phyloP scores from a whole-genome alignment of 2,888 invertebrate genomes.

The Trachelus stipa region DNA sequence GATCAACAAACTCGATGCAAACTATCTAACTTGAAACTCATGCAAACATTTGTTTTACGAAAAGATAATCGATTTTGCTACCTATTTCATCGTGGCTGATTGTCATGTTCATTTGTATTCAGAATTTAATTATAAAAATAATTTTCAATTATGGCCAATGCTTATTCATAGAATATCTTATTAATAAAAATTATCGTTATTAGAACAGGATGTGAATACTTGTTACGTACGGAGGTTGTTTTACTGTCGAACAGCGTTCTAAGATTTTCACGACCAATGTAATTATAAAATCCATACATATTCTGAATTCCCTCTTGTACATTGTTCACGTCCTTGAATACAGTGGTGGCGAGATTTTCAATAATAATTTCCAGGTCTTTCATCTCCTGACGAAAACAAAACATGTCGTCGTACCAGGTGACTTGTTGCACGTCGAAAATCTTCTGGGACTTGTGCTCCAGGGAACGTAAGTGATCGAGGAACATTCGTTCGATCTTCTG shows the following conservation, averaged over 20 bases:
- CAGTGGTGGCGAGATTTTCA: slow-evolving; percentile 83
- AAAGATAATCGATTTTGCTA: not conserved
- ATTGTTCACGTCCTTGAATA: slow-evolving; percentile 83
- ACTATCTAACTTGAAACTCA: not conserved
- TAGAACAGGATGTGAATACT: not conserved
- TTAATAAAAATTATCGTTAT: not conserved
- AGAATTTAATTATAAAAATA: not conserved
- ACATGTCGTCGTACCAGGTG: slow-evolving; percentile 85
- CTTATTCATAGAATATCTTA: not conserved
- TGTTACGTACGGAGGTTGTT: slow-evolving; percentile 70
- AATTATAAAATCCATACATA: slow-evolving; percentile 81
- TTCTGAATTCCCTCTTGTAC: slow-evolving; percentile 85
- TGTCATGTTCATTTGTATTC: not conserved
- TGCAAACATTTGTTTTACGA: not conserved
- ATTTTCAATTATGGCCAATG: not conserved
- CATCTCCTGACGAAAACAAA: slow-evolving; percentile 72
- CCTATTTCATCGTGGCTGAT: not conserved
- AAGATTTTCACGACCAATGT: slow-evolving; percentile 80
- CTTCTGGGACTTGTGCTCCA: slow-evolving; percentile 72
- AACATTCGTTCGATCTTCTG: slow-evolving; percentile 82
- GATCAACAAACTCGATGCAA: not conserved
- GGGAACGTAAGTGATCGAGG: slow-evolving; percentile 71
- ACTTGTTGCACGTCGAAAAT: slow-evolving; percentile 84
- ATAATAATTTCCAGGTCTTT: slow-evolving; percentile 81
- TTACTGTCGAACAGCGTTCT: slow-evolving; percentile 77